Evolutionary conservation across 2,797 vertebrate species (phyloP).

Genomic region (Tauraco hartlaubi): DNA sequence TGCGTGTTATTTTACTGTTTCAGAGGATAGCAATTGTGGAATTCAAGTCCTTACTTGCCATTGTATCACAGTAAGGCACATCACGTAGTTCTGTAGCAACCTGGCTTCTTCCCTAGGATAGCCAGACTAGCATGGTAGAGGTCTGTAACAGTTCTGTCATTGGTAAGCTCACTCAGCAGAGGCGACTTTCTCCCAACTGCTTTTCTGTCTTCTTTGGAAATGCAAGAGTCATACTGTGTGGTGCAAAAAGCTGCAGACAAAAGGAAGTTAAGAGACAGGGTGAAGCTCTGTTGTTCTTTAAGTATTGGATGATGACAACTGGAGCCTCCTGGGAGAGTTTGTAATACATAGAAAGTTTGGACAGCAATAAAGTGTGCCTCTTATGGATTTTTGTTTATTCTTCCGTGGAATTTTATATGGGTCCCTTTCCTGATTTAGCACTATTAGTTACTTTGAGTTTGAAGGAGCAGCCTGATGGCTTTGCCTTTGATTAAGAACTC

Average conservation of each 20-base stretch:
- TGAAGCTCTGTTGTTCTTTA: neutral
- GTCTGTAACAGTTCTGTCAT: neutral
- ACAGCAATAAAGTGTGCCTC: neutral
- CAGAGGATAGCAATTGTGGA: neutral
- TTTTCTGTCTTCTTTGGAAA: neutral
- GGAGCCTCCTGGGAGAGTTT: neutral
- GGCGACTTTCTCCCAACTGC: neutral
- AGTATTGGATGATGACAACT: neutral
- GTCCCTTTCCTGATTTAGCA: neutral
- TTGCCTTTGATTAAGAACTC: neutral
- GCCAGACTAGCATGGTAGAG: neutral
- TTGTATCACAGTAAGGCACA: neutral
- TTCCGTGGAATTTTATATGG: neutral
- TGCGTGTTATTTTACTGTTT: neutral
- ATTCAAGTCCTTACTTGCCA: neutral
- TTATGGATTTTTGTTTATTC: neutral
- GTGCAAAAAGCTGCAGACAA: neutral
- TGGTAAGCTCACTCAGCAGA: neutral
- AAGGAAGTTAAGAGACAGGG: neutral
- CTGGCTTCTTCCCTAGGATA: neutral
- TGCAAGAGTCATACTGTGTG: neutral
- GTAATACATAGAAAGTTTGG: neutral
- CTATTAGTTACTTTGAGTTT: neutral
- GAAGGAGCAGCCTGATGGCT: neutral
- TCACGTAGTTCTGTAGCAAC: neutral